A percentile compares a stretch with the other conserved stretches of the same genome.
Conservation (phyloP, 2,888 invertebrate genomes). For the Zelleria hepariella region DNA sequence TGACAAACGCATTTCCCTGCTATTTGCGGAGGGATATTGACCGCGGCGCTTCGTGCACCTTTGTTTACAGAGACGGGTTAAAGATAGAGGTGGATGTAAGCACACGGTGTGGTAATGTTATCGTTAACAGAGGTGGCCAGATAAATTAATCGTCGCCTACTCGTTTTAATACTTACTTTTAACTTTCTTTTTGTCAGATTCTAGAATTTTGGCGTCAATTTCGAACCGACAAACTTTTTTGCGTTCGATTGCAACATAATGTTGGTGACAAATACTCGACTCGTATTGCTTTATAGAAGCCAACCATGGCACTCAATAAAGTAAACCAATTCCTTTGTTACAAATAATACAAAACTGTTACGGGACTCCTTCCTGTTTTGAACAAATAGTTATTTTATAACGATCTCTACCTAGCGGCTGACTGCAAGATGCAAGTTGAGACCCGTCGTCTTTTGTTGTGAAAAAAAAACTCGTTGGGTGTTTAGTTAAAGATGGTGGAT, state of each 20-base stretch:
- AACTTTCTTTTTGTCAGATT: no score
- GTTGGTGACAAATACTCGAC: not conserved
- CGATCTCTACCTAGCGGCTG: constrained; percentile 11
- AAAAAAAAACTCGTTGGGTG: constrained; percentile 2
- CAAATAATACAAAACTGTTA: constrained; percentile 10
- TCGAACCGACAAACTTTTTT: no score
- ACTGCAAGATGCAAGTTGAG: constrained; percentile 3
- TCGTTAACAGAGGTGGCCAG: not conserved
- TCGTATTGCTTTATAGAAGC: not conserved
- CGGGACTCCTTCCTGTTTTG: constrained; percentile 38
- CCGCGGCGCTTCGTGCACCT: constrained; percentile 40
- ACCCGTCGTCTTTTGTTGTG: constrained; percentile 2
- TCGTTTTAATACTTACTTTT: not conserved
- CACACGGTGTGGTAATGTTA: not conserved
- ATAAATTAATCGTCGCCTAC: not conserved
- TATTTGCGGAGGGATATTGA: constrained; percentile 64
- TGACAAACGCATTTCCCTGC: constrained; percentile 27
- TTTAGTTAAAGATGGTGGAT: constrained; percentile 1
- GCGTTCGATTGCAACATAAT: not conserved
- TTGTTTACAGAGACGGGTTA: constrained; percentile 56
- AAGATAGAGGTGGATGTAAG: constrained; percentile 32
- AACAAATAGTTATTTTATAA: constrained; percentile 41
- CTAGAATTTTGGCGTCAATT: no score
- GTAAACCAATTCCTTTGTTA: constrained; percentile 2
- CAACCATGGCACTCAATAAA: not conserved